Percentiles rank a stretch among this genome's conserved stretches.
Evolutionary conservation across 2,888 invertebrate species (phyloP).

Genomic region (Lasioglossum morio): DNA sequence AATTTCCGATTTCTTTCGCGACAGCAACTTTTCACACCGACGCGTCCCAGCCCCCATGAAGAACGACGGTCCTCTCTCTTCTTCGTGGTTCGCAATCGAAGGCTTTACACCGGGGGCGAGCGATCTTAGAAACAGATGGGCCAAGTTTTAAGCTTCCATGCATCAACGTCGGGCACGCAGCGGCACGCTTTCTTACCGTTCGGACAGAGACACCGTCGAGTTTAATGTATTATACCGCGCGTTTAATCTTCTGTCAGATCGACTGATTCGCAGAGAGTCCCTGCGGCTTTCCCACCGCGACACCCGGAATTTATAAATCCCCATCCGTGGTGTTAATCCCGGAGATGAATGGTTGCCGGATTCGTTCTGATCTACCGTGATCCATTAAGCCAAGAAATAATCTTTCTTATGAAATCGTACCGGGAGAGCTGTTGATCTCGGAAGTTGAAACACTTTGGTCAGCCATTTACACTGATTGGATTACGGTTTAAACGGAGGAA

Average conservation of each 20-base stretch:
- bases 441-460: not conserved
- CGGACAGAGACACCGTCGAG: not conserved
- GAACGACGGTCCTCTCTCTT: not conserved
- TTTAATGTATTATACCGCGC: constrained; percentile 41
- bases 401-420: constrained; percentile 5
- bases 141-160: constrained; percentile 44
- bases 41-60: constrained; percentile 11
- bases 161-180: constrained; percentile 40
- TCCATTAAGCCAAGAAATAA: not conserved
- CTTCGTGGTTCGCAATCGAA: constrained; percentile 18
- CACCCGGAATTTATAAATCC: constrained; percentile 26
- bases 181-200: not conserved
- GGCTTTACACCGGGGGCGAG: constrained; percentile 3
- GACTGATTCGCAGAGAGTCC: constrained; percentile 12
- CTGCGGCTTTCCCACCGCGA: not conserved
- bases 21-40: not conserved
- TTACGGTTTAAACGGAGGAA: not conserved
- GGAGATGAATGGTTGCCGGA: constrained; percentile 1
- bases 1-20: constrained; percentile 5
- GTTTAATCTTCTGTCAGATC: constrained; percentile 27
- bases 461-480: not conserved
- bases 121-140: constrained; percentile 35
- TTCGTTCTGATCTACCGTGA: not conserved
- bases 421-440: not conserved
- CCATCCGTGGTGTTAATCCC: not conserved